Conservation (phyloP, 2,888 invertebrate species). For the Microctonus aethiopoides region DNA sequence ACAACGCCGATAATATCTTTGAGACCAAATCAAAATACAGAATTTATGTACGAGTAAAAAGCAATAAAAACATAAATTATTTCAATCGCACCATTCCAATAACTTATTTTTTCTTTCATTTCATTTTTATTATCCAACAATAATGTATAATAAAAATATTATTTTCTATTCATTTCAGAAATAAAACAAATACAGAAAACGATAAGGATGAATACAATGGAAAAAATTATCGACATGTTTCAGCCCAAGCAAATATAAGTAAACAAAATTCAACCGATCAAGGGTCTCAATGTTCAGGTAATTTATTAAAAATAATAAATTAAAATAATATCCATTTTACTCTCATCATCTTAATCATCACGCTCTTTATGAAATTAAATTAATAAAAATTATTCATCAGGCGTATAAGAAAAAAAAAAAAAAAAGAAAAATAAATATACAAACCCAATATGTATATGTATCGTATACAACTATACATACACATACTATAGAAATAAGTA, state of each 20-base stretch:
- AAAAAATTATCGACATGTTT: constrained; percentile 48
- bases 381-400: neutral
- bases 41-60: constrained; percentile 52
- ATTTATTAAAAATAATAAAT: constrained; percentile 1
- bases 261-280: constrained; percentile 45
- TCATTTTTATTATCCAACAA: neutral
- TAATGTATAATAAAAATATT: neutral
- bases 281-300: constrained; percentile 48
- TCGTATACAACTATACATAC: too few relatives aligned
- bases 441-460: too few relatives aligned
- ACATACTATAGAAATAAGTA: neutral
- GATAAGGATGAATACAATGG: constrained; percentile 55
- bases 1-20: constrained; percentile 60
- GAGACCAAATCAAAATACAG: constrained; percentile 50
- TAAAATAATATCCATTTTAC: constrained; percentile 4
- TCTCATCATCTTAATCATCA: too few relatives aligned
- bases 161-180: constrained; percentile 48
- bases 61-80: neutral
- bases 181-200: constrained; percentile 52
- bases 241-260: constrained; percentile 42
- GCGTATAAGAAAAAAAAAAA: neutral
- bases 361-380: neutral
- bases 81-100: too few relatives aligned
- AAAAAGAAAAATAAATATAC: too few relatives aligned
- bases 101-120: too few relatives aligned